phyloP scores from a whole-genome alignment of 2,797 vertebrate species.

The Moxostoma hubbsi region DNA sequence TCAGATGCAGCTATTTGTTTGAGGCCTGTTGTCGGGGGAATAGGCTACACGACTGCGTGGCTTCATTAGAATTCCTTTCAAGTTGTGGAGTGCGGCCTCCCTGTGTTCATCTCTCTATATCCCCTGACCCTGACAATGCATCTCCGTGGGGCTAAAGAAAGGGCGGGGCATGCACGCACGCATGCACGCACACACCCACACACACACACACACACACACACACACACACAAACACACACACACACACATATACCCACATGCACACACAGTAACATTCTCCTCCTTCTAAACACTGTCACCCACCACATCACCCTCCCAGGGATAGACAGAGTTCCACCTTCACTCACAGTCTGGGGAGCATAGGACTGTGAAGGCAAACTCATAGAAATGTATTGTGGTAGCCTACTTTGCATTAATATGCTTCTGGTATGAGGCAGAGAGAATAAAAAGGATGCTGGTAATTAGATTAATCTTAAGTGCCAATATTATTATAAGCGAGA shows the following conservation, averaged over 20 bases:
- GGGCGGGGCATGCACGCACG: constrained; percentile 72
- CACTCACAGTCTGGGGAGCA: constrained; percentile 65
- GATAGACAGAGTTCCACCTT: constrained; percentile 76
- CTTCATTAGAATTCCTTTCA: constrained; percentile 87
- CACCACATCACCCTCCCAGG: constrained; percentile 73
- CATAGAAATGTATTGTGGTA: background rate
- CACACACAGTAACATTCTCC: constrained; percentile 55
- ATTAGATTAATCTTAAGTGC: no score
- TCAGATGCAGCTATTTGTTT: constrained; percentile 88
- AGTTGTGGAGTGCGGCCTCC: constrained; percentile 81
- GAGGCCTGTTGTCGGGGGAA: constrained; percentile 85
- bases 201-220: background rate
- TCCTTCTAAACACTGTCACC: constrained; percentile 76
- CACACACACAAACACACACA: no score
- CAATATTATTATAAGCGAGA: no score
- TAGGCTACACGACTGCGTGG: constrained; percentile 78
- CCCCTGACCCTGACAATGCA: constrained; percentile 79
- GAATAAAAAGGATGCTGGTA: no score
- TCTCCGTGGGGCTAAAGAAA: constrained; percentile 78
- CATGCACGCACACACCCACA: constrained; percentile 54
- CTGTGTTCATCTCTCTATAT: constrained; percentile 81
- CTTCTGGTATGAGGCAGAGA: no score
- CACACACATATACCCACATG: no score
- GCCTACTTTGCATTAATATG: no score
- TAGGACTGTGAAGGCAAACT: constrained; percentile 52